These are phyloP conservation scores for Papilio aristodemus DNA, from an alignment of 1,140 invertebrate genomes.

Conservation along the genomic window DNA sequence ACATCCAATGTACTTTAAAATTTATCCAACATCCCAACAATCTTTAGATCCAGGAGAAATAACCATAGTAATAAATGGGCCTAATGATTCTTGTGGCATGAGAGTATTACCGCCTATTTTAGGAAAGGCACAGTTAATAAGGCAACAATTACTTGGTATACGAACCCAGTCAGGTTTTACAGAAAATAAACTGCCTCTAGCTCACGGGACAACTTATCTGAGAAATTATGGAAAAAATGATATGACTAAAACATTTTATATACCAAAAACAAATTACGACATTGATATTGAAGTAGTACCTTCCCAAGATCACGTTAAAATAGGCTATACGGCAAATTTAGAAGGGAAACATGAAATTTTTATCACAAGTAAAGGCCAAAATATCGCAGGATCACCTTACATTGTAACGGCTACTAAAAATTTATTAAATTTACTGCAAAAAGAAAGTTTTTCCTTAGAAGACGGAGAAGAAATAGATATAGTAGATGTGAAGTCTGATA, in stretches of 20 bases:
- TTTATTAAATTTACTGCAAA: conserved; percentile 60
- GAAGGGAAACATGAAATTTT: conserved; percentile 76
- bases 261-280: conserved; percentile 74
- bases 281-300: conserved; percentile 70
- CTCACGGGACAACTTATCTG: conserved; percentile 68
- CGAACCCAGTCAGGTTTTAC: conserved; percentile 61
- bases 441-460: conserved; percentile 66
- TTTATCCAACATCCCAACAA: conserved; percentile 78
- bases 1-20: conserved; percentile 76
- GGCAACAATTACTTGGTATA: conserved; percentile 70
- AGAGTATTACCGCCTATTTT: conserved; percentile 67
- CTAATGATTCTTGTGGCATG: conserved; percentile 72
- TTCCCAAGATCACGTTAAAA: conserved; percentile 62
- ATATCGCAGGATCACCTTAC: conserved; percentile 77
- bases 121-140: conserved; percentile 71
- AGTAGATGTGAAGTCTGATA: conserved; percentile 70
- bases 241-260: conserved; percentile 73
- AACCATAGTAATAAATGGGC: conserved; percentile 74
- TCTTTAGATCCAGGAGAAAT: conserved; percentile 75
- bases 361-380: conserved; percentile 74
- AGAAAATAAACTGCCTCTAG: conserved; percentile 66
- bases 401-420: conserved; percentile 68
- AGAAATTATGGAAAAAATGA: conserved; percentile 70
- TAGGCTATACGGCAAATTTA: conserved; percentile 67
- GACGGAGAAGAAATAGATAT: conserved; percentile 76